Base-by-base conservation (phyloP, 2,113 vertebrate species). In the Mesocricetus auratus region DNA sequence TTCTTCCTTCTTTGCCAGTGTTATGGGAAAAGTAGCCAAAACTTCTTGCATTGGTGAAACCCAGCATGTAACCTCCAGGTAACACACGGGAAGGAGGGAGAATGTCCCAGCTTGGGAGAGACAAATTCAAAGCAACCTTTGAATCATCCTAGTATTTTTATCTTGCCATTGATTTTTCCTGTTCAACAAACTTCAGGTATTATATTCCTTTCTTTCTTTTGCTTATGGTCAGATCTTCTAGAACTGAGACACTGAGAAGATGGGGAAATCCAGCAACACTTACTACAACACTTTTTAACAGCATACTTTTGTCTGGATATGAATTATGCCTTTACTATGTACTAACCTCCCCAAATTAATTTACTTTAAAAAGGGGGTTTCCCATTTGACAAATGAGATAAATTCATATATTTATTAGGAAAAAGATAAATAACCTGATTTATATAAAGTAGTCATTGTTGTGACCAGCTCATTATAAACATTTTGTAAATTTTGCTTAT, bases 401-500 rank as follows among this genome's bases (percentile, higher is more conserved):
- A 62, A 82, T 68, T 75, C 24, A 91, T 92, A 79, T 16, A 81
- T 64, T 86, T 71, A 68, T 42, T 36, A 89, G 21, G 5, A 85
- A 87, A 96, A 77, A 77, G 19, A 93, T 58, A 94, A 92, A 83
- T 71, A 29, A 77, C n/a, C 88, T 85, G 39, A 78, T 87, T 79
- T 71, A 68, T 36, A 58, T 92, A 93, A 79, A 94, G n/a, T 7
- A 83, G 11, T 86, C 47, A 82, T 87, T 33, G 79, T 29, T 45
- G 4, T 64, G 33, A 68, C 31, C 17, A 62, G 33, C 11, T 47
- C 19, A 74, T 39, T 91, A 42, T 75, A 92, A 88, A 12, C 4
- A 66, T 10, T 94, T 95, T 93, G 50, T 97, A 92, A 92, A 92
- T 82, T 39, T 78, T 83, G 85, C 31, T 36, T 96, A 60, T 81